Evolutionary conservation across 2,888 invertebrate species (phyloP), one percentile per base, ranked within the genome.

Genomic region (Smittia aterrima): DNA sequence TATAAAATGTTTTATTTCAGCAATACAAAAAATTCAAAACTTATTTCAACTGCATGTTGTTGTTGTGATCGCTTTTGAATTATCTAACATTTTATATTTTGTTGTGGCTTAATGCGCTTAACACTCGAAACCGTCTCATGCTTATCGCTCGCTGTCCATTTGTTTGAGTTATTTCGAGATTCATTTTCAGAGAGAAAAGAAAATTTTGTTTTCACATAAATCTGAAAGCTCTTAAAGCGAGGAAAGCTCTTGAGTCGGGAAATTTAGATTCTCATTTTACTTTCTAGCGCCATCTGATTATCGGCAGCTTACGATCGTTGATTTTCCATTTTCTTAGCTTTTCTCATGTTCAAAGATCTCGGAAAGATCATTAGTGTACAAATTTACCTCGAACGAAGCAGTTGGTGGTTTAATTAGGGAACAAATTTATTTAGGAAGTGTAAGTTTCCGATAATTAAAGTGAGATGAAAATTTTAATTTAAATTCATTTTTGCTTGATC

Each of bases 1-100:
- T 47, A 47, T 47, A 47, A 32, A 32, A 32, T 32, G 32, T 47
- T 47, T 47, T 47, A 47, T 47, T 47, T 47, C 47, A 47, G 47
- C 13, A 47, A 47, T 47, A 16, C 47, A 47, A n/a, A 7, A 7
- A 47, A n/a, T 47, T 2, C 16, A 16, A n/a, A 13, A n/a, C n/a
- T 16, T 47, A 2, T 47, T 47, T 47, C 16, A 47, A n/a, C 2
- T 47, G 47, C 47, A 47, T 47, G 47, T 2, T 4, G n/a, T 47
- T 47, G 47, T 16, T 47, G 47, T 47, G 38, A 38, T 7, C 11
- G 47, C 16, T 13, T 47, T 32, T 9, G 9, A 32, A 32, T 32
- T 32, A 32, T 6, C 32, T 32, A 32, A 32, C 32, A 47, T 13
- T 47, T 47, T 47, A 47, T n/a, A 16, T 47, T 47, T 47, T 16